Percentiles rank a stretch among this genome's conserved stretches.
Conservation (phyloP, 1,140 invertebrate species). For the Apocrypta bakeri region DNA sequence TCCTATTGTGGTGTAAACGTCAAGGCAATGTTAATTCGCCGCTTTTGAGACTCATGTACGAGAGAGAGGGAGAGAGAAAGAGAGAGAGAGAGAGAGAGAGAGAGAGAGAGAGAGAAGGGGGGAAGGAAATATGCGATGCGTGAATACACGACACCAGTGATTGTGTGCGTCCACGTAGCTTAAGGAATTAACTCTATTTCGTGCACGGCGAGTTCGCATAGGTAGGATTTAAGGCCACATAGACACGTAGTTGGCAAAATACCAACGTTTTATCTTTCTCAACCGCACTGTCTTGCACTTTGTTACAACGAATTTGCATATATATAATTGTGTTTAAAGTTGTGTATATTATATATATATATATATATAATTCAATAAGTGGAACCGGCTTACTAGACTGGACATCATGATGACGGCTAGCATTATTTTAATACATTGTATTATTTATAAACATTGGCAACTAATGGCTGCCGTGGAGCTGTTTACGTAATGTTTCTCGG, state of each 20-base stretch:
- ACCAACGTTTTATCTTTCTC: neutral
- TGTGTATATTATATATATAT: no score
- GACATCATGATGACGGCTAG: neutral
- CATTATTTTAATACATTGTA: neutral
- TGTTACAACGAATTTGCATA: neutral
- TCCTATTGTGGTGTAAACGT: constrained; percentile 57
- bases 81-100: neutral
- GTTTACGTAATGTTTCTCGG: no score
- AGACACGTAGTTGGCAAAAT: constrained; percentile 30
- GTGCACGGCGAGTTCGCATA: constrained; percentile 34
- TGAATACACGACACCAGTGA: neutral
- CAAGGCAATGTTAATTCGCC: constrained; percentile 56
- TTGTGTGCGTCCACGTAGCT: constrained; percentile 48
- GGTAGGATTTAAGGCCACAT: neutral
- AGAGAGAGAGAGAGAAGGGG: neutral
- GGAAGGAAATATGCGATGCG: neutral
- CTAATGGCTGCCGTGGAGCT: neutral
- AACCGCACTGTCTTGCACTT: neutral
- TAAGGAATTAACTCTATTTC: constrained; percentile 56
- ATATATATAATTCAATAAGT: neutral
- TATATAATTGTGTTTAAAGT: no score
- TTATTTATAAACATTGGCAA: neutral
- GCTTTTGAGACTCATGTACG: constrained; percentile 45
- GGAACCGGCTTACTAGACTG: neutral
- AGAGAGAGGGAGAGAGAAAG: neutral